phyloP scores from a whole-genome alignment of 2,888 invertebrate species.

The Acanthosepion pharaonis region DNA sequence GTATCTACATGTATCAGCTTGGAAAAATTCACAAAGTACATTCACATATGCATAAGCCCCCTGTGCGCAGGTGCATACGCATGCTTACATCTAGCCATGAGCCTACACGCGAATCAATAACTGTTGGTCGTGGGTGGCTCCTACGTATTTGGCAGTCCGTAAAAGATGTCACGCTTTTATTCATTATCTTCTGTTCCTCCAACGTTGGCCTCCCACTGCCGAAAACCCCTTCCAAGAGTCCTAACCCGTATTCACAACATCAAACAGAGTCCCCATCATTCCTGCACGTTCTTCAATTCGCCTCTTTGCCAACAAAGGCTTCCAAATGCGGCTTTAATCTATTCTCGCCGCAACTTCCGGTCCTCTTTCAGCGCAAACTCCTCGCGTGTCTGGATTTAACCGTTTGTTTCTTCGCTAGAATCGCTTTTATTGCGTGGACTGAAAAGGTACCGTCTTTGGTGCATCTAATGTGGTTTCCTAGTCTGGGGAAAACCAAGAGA shows the following conservation, averaged over 20 bases:
- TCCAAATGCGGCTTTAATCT: neutral
- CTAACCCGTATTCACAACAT: constrained; percentile 9
- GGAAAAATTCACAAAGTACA: neutral
- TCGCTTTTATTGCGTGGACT: neutral
- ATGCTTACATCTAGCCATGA: neutral
- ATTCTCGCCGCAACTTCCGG: neutral
- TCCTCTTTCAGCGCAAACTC: neutral
- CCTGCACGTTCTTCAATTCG: neutral
- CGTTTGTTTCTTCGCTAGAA: neutral
- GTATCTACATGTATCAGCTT: too few species aligned
- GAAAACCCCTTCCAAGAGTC: neutral
- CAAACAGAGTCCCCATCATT: neutral
- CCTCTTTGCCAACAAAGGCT: constrained; percentile 10
- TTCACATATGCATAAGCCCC: neutral
- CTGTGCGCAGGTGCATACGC: neutral
- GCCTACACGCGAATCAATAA: neutral
- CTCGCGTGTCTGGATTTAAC: neutral
- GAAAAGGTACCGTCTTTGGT: neutral
- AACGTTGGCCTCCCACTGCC: neutral
- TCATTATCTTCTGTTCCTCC: neutral
- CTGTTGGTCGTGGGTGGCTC: neutral
- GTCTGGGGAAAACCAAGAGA: neutral
- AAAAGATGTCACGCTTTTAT: neutral
- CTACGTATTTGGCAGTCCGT: neutral
- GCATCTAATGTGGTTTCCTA: neutral